Evolutionary conservation across 2,888 invertebrate genomes (phyloP).

Genomic region (Brachynemurus nebulosus): DNA sequence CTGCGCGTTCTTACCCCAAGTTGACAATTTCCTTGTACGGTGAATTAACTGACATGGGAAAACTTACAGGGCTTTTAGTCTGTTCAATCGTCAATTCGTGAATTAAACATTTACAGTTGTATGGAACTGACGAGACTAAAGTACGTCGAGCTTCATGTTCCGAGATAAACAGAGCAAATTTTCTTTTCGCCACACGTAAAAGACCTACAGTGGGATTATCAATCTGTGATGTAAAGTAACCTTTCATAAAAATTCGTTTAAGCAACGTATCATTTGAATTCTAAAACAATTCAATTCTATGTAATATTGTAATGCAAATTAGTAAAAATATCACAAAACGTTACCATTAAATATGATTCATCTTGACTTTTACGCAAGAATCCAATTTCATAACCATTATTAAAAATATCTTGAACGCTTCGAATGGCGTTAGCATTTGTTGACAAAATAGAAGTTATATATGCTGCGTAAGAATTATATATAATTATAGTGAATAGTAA

Average conservation of each 20-base stretch:
- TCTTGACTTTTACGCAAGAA: slow-evolving; percentile 44
- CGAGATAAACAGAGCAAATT: slow-evolving; percentile 2
- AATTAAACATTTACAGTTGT: neutral
- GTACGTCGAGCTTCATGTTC: slow-evolving; percentile 3
- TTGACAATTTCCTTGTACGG: slow-evolving; percentile 5
- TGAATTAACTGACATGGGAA: slow-evolving; percentile 4
- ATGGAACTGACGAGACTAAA: neutral
- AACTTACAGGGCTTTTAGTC: neutral
- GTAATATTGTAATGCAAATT: neutral
- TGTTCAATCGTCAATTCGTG: neutral
- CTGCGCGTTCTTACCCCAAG: slow-evolving; percentile 4
- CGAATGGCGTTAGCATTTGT: slow-evolving; percentile 40
- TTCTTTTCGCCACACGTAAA: neutral
- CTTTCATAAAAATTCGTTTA: slow-evolving; percentile 2
- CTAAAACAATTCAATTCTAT: neutral
- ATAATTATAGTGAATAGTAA: slow-evolving; percentile 45
- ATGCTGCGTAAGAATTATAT: slow-evolving; percentile 51
- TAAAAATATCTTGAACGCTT: slow-evolving; percentile 42
- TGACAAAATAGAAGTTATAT: slow-evolving; percentile 50
- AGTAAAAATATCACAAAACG: neutral
- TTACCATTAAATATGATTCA: slow-evolving; percentile 47
- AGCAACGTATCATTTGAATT: slow-evolving; percentile 2
- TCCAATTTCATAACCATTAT: slow-evolving; percentile 44
- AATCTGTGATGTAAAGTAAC: neutral
- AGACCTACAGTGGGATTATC: neutral